Base-by-base conservation (phyloP, 2,113 vertebrate species). In the Onychostoma macrolepis region DNA sequence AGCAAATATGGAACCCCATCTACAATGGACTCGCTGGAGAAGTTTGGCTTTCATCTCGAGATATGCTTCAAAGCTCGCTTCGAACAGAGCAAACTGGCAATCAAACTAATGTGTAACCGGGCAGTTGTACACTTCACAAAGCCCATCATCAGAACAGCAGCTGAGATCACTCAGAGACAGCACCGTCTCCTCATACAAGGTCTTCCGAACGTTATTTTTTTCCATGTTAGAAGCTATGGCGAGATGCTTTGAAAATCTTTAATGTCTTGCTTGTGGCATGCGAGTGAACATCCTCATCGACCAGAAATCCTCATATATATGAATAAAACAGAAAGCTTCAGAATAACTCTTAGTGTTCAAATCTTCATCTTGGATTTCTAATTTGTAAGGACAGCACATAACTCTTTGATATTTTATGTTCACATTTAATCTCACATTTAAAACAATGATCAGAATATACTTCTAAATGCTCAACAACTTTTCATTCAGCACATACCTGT, bases 11-110 rank as follows among this genome's bases (percentile, higher is more conserved):
- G 90, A 92, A 88, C 87, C 88, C 92, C 85, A 84, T 90, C 91
- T 87, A 33, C 83, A 90, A 90, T 92, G 90, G 93, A 92, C 91
- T 91, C 87, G 87, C 90, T 90, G 87, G 91, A 93, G 92, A 91
- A 92, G 90, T 92, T 90, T 92, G 92, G 88, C 94, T 95, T 95
- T 95, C 90, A 95, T 95, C 92, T 95, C 1, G 58, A 91, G 90
- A 92, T 9, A 78, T 81, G 53, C 89, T 94, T 94, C 91, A 94
- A 93, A 93, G 94, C 92, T 88, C 45, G 86, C 87, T 83, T 83
- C 36, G 65, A 90, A 67, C 91, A 91, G 90, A 94, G 92, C 93
- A 95, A 94, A 94, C 93, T 92, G 92, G 91, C 93, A 93, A 93
- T 94, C 93, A 94, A 94, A 92, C 92, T 91, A 90, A 94, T 90